Evolutionary conservation across 23 tunicate genomes (phyloP).

Genomic region (Ciona savignyi): DNA sequence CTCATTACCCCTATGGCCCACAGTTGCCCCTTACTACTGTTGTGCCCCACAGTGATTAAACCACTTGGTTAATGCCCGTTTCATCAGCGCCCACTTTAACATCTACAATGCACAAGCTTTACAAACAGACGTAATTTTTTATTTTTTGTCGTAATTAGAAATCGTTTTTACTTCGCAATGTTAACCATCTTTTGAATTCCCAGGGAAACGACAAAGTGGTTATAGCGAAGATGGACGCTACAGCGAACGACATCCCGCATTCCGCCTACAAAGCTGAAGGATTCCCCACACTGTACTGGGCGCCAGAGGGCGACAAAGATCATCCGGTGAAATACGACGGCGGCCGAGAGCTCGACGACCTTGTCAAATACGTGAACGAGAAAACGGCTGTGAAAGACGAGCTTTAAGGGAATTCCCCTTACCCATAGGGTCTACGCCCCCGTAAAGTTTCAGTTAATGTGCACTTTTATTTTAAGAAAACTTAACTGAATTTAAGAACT

Average conservation of each 20-base stretch:
- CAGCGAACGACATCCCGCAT: slow-evolving; percentile 93
- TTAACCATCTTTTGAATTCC: slow-evolving; percentile 6
- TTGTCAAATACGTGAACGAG: slow-evolving; percentile 54
- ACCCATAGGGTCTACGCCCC: too few relatives aligned
- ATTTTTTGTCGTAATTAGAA: too few relatives aligned
- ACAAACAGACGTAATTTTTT: too few relatives aligned
- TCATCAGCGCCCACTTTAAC: too few relatives aligned
- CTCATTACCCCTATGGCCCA: too few relatives aligned
- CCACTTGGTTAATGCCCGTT: too few relatives aligned
- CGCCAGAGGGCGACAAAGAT: slow-evolving; percentile 68
- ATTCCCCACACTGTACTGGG: slow-evolving; percentile 91
- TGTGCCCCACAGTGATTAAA: too few relatives aligned
- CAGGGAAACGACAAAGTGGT: slow-evolving; percentile 62
- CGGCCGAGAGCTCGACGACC: slow-evolving; percentile 63
- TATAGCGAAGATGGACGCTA: slow-evolving; percentile 98
- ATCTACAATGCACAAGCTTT: too few relatives aligned
- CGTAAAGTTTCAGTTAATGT: neutral
- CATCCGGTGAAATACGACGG: slow-evolving; percentile 73
- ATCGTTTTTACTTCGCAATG: too few relatives aligned
- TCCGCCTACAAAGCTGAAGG: slow-evolving; percentile 74
- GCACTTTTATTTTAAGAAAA: neutral
- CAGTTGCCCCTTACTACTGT: neutral
- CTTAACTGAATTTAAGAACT: neutral
- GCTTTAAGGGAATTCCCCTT: slow-evolving; percentile 13
- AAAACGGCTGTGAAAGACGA: slow-evolving; percentile 16